A percentile compares a stretch with the other conserved stretches of the same genome.
Conservation (phyloP, 2,797 vertebrate species). For the Urosaurus nigricauda region DNA sequence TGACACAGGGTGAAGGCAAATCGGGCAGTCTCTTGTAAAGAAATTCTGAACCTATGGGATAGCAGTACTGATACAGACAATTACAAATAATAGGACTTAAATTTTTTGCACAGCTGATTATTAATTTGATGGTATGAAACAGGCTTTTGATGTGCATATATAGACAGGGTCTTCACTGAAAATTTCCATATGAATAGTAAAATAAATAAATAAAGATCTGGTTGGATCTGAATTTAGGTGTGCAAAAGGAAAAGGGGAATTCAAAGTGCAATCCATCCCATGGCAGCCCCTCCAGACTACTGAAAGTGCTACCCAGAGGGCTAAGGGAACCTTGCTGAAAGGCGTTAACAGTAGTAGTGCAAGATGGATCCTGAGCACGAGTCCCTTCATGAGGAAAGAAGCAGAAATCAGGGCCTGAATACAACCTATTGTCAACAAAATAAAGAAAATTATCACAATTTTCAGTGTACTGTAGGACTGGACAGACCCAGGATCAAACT, state of each 20-base stretch:
- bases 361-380: too few relatives aligned
- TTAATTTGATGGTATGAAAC: not conserved
- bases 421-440: not conserved
- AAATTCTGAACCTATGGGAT: not conserved
- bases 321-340: too few relatives aligned
- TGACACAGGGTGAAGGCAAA: not conserved
- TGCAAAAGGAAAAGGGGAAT: not conserved
- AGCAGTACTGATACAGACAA: not conserved
- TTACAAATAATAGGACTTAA: conserved; percentile 18
- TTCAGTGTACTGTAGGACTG: not conserved
- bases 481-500: not conserved
- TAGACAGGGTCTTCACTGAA: not conserved
- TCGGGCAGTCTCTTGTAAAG: not conserved
- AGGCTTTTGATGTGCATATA: conserved; percentile 13
- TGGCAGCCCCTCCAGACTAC: not conserved
- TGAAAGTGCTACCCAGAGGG: not conserved
- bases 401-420: not conserved
- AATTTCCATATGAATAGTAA: not conserved
- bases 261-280: not conserved
- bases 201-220: not conserved
- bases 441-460: not conserved
- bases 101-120: conserved; percentile 17
- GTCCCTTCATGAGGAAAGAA: not conserved
- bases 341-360: too few relatives aligned
- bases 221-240: not conserved